A percentile compares a stretch with the other conserved stretches of the same genome.
Evolutionary conservation across 2,888 invertebrate genomes (phyloP).

Genomic region (Phalera bucephala): DNA sequence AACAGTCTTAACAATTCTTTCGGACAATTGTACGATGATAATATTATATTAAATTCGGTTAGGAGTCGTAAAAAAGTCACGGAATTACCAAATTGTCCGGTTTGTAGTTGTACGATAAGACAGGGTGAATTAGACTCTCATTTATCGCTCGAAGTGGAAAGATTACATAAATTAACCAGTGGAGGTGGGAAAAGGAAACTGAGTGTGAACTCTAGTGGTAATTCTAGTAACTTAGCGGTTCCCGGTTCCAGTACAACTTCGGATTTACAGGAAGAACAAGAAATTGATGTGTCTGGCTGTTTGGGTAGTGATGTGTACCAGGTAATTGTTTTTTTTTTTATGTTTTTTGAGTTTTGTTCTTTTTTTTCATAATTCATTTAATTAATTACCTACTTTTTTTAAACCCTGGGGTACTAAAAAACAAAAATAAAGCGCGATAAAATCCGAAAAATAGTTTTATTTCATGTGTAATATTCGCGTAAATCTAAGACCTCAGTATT

Average conservation of each 20-base stretch:
- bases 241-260: constrained; percentile 45
- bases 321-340: too few species aligned
- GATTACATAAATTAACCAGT: constrained; percentile 60
- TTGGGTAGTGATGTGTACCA: constrained; percentile 74
- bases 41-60: constrained; percentile 71
- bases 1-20: constrained; percentile 50
- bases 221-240: constrained; percentile 39
- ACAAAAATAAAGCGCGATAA: too few species aligned
- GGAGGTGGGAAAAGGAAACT: constrained; percentile 62
- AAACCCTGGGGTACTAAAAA: too few species aligned
- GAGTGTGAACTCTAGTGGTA: constrained; percentile 52
- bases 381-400: too few species aligned
- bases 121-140: constrained; percentile 93
- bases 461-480: too few species aligned
- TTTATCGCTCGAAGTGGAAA: constrained; percentile 88
- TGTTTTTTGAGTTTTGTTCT: too few species aligned
- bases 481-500: too few species aligned
- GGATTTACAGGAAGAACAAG: constrained; percentile 48
- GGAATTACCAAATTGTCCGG: constrained; percentile 92
- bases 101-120: constrained; percentile 93
- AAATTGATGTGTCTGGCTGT: constrained; percentile 67
- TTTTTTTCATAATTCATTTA: too few species aligned
- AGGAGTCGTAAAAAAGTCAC: constrained; percentile 84
- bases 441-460: too few species aligned
- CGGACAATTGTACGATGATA: constrained; percentile 62